Evolutionary conservation across 2,113 vertebrate genomes (phyloP).

Genomic region (Salvelinus sp.): DNA sequence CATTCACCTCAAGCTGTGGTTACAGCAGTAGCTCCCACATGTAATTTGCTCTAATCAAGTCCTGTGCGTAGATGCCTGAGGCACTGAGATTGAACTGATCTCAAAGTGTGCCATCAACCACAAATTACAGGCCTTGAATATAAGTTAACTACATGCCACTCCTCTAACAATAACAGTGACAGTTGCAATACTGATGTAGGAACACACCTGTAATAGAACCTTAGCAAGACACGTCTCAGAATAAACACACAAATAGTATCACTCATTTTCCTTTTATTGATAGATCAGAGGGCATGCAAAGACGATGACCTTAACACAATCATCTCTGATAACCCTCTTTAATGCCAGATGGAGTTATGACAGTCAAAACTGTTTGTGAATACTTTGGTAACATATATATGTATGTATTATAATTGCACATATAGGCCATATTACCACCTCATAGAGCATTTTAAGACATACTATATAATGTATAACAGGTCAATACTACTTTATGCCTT

Average conservation of each 20-base stretch:
- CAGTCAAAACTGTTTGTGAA: too few relatives aligned
- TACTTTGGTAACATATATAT: too few relatives aligned
- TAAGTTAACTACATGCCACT: slow-evolving; percentile 80
- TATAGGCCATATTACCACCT: too few relatives aligned
- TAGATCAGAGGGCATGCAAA: background rate
- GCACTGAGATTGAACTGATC: slow-evolving; percentile 80
- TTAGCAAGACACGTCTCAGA: slow-evolving; percentile 33
- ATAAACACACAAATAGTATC: slow-evolving; percentile 8
- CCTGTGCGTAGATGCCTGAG: slow-evolving; percentile 72
- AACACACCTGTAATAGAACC: slow-evolving; percentile 66
- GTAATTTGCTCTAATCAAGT: slow-evolving; percentile 85
- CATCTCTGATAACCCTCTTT: too few relatives aligned
- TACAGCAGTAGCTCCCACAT: slow-evolving; percentile 82
- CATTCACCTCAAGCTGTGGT: slow-evolving; percentile 75
- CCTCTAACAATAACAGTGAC: slow-evolving; percentile 77
- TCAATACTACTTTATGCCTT: too few relatives aligned
- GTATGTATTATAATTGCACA: too few relatives aligned
- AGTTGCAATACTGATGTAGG: slow-evolving; percentile 70
- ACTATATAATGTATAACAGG: too few relatives aligned
- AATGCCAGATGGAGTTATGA: too few relatives aligned
- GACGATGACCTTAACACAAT: too few relatives aligned
- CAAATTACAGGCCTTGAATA: slow-evolving; percentile 85
- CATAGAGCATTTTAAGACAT: too few relatives aligned
- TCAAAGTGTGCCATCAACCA: slow-evolving; percentile 80
- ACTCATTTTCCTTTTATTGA: background rate